These are phyloP conservation scores for Trissolcus brochymenae DNA, from an alignment of 2,888 invertebrate genomes.

Conservation along the genomic window DNA sequence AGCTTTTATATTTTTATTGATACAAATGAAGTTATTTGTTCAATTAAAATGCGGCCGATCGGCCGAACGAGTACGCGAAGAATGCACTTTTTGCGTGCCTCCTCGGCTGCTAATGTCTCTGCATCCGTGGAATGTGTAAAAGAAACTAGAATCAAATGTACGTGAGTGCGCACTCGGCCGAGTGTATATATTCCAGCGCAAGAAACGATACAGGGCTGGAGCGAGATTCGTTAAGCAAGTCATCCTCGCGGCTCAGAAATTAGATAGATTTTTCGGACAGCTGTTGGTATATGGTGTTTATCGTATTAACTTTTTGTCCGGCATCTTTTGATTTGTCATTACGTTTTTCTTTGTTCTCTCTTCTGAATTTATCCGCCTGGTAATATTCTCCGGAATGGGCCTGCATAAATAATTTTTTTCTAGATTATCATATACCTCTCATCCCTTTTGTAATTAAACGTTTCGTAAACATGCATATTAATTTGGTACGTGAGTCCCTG, in stretches of 20 bases:
- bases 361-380: conserved; percentile 36
- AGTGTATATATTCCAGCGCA: conserved; percentile 10
- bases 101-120: conserved; percentile 28
- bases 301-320: conserved; percentile 46
- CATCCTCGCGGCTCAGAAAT: conserved; percentile 35
- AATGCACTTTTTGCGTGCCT: conserved; percentile 35
- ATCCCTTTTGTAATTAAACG: background rate
- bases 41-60: conserved; percentile 32
- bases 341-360: conserved; percentile 16
- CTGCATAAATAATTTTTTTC: background rate
- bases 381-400: conserved; percentile 18
- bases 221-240: conserved; percentile 45
- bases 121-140: conserved; percentile 41
- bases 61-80: conserved; percentile 14
- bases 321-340: conserved; percentile 36
- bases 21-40: conserved; percentile 44
- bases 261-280: conserved; percentile 51
- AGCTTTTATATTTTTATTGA: conserved; percentile 3
- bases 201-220: conserved; percentile 21
- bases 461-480: conserved; percentile 1
- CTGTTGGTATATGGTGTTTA: conserved; percentile 53
- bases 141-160: conserved; percentile 36
- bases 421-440: conserved; percentile 3
- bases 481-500: background rate
- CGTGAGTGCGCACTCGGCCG: conserved; percentile 20